Base-by-base conservation (phyloP, 1,140 invertebrate species). In the Eriosoma lanigerum region DNA sequence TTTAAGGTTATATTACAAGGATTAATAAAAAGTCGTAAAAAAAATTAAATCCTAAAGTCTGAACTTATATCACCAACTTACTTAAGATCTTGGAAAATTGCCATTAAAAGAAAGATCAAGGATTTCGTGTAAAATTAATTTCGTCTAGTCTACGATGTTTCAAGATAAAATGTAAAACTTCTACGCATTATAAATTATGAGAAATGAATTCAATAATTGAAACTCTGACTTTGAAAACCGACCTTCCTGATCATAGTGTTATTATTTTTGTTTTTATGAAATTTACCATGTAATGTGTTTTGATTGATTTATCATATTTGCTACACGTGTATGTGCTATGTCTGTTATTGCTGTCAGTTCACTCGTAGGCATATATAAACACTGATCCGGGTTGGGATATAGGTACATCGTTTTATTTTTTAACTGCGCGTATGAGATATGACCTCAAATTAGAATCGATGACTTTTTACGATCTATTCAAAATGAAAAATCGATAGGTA, bases 361-460 rank as follows among this genome's bases (percentile, higher is more conserved):
- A 17, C 29, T 52, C 19, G 19, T 26, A 17, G 6, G 15, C 24
- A 17, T 10, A 72, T 13, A 44, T 24, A 72, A 52, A 52, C 26
- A 50, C 24, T 72, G 68, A 72, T 72, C 68, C 68, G 68, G 68
- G 68, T 72, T 52, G n/a, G n/a, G n/a, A n/a, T n/a, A n/a, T n/a
- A n/a, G n/a, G n/a, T n/a, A n/a, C n/a, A n/a, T n/a, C n/a, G n/a
- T 38, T 38, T 38, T 38, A 4, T 38, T 38, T 38, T 38, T 38
- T 38, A 38, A 3, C 32, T 4, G 32, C 32, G 3, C 32, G 32
- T 8, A 8, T 38, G 32, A 38, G 32, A 38, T 15, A 13, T 32
- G 46, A 19, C 48, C 9, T 72, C 26, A 29, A 24, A n/a, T 29
- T 46, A 24, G 66, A 24, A 52, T 24, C 8, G 9, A 9, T 72